Base-by-base conservation (phyloP, 2,797 vertebrate species). In the Borostomias antarcticus region DNA sequence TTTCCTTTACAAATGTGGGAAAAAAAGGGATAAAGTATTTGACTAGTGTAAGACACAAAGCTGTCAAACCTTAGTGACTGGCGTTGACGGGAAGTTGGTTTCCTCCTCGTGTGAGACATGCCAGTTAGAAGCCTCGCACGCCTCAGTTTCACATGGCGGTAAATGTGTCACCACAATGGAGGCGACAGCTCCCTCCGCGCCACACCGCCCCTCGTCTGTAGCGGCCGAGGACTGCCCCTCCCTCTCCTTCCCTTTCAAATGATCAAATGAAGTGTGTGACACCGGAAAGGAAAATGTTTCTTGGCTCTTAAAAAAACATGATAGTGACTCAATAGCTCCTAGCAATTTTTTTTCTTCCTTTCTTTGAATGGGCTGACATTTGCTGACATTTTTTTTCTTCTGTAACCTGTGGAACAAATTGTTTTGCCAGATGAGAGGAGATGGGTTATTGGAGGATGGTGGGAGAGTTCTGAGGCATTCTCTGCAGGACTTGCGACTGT, bases 271-370 rank as follows among this genome's bases (percentile, higher is more conserved):
- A 79, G 64, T 59, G 64, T 75, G 64, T 75, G 75, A 74, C 71
- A 76, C 65, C 63, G 62, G 50, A 69, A 69, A 75, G 61, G 69
- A 72, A 51, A 40, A 58, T 15, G 19, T 68, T 37, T 23, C 5
- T 7, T 23, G 53, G 62, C 54, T 32, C 54, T 70, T 48, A 69
- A 56, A 65, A 66, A 73, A 77, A 75, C 51, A 11, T 32, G 57
- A 70, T 52, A 66, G 84, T 88, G 86, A 89, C 75, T 90, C 85
- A 88, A 72, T 64, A 28, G 70, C 74, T 84, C 80, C 76, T 60
- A 73, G 75, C 77, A 58, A 59, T 40, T 70, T 69, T 69, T 56
- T 62, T 68, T 69, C 72, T 76, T 74, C 35, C 77, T 51, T 28
- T 68, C 51, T 64, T 58, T 63, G 26, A 59, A 40, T 63, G 21